Evolutionary conservation across 23 tunicate genomes (phyloP).

Genomic region (Corella eumyota): DNA sequence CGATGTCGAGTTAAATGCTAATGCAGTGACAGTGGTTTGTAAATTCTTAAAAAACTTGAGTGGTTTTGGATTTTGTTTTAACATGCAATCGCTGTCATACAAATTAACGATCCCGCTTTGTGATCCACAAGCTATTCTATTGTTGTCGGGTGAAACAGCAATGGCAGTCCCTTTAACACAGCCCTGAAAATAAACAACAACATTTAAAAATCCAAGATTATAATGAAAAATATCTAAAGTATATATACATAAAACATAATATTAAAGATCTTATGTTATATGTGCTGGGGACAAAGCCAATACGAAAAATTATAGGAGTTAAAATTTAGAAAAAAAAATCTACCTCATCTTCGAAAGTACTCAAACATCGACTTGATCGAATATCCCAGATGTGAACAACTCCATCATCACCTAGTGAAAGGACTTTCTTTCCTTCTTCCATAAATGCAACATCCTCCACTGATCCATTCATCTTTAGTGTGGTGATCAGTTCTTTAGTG

Average conservation of each 20-base stretch:
- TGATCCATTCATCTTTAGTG: constrained; percentile 76
- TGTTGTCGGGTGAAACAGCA: constrained; percentile 38
- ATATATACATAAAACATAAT: not conserved
- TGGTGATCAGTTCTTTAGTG: constrained; percentile 62
- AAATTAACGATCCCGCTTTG: constrained; percentile 75
- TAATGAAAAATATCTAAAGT: not conserved
- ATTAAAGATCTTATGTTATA: not conserved
- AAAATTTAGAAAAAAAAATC: too few species aligned
- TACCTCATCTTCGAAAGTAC: constrained; percentile 60
- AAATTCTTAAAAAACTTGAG: constrained; percentile 63
- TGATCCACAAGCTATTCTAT: constrained; percentile 71
- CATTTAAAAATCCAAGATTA: not conserved
- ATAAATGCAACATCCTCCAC: constrained; percentile 60
- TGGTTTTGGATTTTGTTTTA: constrained; percentile 13
- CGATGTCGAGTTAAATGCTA: constrained; percentile 58
- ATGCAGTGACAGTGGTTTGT: constrained; percentile 31
- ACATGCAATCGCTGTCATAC: constrained; percentile 29
- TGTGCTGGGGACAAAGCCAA: not conserved
- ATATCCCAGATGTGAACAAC: constrained; percentile 59
- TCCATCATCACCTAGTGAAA: constrained; percentile 83
- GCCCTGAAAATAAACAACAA: constrained; percentile 25
- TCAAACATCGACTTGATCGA: constrained; percentile 26
- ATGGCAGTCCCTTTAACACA: constrained; percentile 61
- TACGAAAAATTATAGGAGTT: too few species aligned
- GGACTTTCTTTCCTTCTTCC: constrained; percentile 41